Evolutionary conservation across 2,888 invertebrate genomes (phyloP).

Genomic region (Drosophila affinis): DNA sequence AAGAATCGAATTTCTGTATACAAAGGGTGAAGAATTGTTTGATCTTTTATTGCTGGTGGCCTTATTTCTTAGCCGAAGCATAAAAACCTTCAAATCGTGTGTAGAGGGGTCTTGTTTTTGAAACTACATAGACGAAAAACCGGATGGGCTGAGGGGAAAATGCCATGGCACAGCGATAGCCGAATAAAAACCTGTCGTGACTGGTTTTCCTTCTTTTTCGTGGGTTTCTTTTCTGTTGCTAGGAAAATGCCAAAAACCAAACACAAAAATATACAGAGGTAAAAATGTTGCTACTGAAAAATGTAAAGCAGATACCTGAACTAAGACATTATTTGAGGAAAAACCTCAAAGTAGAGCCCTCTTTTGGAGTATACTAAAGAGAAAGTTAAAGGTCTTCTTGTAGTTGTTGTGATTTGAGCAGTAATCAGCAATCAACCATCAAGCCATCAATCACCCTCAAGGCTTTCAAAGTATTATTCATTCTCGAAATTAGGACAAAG

Average conservation of each 20-base stretch:
- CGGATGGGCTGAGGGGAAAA: not conserved
- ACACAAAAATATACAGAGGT: constrained; percentile 6
- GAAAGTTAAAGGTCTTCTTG: not conserved
- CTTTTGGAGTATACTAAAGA: not conserved
- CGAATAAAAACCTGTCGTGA: constrained; percentile 22
- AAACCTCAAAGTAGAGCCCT: not conserved
- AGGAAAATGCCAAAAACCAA: constrained; percentile 9
- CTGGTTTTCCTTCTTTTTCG: constrained; percentile 12
- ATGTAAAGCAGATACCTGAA: constrained; percentile 29
- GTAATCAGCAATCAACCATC: not conserved
- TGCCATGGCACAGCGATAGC: not conserved
- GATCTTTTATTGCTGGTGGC: not conserved
- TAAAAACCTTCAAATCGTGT: constrained; percentile 9
- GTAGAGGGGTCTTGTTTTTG: not conserved
- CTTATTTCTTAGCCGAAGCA: not conserved
- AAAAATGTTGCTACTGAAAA: not conserved
- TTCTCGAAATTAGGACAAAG: not conserved
- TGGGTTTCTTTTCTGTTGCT: not conserved
- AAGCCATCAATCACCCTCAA: not conserved
- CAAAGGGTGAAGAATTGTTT: not conserved
- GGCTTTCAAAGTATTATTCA: not conserved
- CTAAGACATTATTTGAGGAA: constrained; percentile 41
- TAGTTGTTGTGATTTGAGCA: not conserved
- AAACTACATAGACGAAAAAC: not conserved
- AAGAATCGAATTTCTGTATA: not conserved